Evolutionary conservation across 1,140 invertebrate species (phyloP).

Genomic region (Adoxophyes honmai): DNA sequence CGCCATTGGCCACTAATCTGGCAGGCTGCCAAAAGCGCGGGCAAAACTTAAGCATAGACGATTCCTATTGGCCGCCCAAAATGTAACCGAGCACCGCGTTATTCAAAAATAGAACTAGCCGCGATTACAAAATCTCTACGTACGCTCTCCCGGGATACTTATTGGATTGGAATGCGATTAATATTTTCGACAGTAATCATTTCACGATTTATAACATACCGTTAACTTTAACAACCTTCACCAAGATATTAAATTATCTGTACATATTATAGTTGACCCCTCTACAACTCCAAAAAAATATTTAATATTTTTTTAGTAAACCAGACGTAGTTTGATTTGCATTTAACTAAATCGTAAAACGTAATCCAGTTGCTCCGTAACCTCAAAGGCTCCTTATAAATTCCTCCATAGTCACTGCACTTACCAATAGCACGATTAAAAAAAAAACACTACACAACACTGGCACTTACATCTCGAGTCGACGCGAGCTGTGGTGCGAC

Average conservation of each 20-base stretch:
- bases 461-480: conserved; percentile 73
- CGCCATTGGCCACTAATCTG: conserved; percentile 55
- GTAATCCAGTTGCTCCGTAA: too few relatives aligned
- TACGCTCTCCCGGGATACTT: conserved; percentile 18
- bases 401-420: conserved; percentile 4
- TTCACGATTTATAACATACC: too few relatives aligned
- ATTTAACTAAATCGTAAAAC: too few relatives aligned
- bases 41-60: conserved; percentile 47
- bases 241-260: too few relatives aligned
- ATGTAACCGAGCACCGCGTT: conserved; percentile 73
- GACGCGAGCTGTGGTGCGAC: conserved; percentile 74
- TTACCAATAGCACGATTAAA: conserved; percentile 39
- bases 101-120: conserved; percentile 72
- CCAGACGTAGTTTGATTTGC: too few relatives aligned
- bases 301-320: too few relatives aligned
- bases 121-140: conserved; percentile 50
- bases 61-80: conserved; percentile 51
- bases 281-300: too few relatives aligned
- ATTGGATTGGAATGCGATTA: conserved; percentile 6
- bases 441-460: conserved; percentile 63
- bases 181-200: too few relatives aligned
- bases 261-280: too few relatives aligned
- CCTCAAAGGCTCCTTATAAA: neutral
- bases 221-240: too few relatives aligned
- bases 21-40: conserved; percentile 66